Conservation (phyloP, 2,113 vertebrate genomes). For the Australoheros scitulus region DNA sequence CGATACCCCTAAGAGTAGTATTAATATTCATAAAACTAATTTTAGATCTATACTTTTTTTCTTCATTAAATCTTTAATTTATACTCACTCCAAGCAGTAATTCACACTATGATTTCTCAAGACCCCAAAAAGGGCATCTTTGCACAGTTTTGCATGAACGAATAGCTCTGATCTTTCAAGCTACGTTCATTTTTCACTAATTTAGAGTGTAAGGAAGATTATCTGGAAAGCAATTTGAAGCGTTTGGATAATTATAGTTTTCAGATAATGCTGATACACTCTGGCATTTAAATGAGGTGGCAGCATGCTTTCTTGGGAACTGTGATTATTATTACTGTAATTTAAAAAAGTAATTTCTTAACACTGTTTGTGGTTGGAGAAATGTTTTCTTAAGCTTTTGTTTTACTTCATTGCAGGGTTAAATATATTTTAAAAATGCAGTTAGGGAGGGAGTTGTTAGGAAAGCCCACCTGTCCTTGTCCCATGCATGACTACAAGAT, state of each 20-base stretch:
- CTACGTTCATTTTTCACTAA: neutral
- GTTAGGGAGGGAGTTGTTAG: neutral
- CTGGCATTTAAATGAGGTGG: conserved; percentile 6
- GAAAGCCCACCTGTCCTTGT: conserved; percentile 34
- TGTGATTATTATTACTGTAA: conserved; percentile 2
- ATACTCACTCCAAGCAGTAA: neutral
- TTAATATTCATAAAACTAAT: neutral
- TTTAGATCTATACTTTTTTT: neutral
- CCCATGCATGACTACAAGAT: conserved; percentile 46
- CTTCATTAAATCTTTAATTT: conserved; percentile 5
- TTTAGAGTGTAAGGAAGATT: neutral
- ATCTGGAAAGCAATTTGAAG: conserved; percentile 13
- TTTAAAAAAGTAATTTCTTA: neutral
- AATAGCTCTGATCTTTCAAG: neutral
- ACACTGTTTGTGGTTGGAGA: neutral
- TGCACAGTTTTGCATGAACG: neutral
- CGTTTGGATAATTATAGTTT: conserved; percentile 30
- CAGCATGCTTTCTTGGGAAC: conserved; percentile 6
- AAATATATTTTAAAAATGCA: conserved; percentile 21
- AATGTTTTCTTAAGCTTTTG: neutral
- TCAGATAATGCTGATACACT: neutral
- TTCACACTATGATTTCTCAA: conserved; percentile 2
- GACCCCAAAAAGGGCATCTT: neutral
- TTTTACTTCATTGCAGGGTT: neutral
- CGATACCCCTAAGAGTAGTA: neutral